Evolutionary conservation across 2,888 invertebrate species (phyloP).

Genomic region (Drosophila eohydei): DNA sequence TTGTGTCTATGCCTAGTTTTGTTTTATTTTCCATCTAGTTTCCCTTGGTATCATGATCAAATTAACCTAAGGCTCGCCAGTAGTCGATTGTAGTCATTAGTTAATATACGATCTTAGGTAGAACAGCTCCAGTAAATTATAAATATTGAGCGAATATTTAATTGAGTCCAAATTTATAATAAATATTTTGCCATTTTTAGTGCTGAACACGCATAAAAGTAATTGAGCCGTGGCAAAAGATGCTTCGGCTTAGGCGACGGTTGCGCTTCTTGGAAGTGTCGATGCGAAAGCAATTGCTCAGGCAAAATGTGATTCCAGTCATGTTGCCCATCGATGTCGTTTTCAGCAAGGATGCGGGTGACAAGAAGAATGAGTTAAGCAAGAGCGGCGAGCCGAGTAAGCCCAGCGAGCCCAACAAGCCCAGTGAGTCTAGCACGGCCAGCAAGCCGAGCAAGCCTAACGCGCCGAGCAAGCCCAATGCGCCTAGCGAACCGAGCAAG

Average conservation of each 20-base stretch:
- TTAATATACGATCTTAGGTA: conserved; percentile 3
- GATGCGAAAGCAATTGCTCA: background rate
- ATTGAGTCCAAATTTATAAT: conserved; percentile 24
- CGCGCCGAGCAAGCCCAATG: background rate
- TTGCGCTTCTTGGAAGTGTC: conserved; percentile 3
- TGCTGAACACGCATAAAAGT: too few species aligned
- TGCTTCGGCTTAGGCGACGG: conserved; percentile 21
- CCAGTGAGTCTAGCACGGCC: background rate
- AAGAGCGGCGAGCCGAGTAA: background rate
- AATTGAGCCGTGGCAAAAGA: conserved; percentile 3
- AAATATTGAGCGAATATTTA: conserved; percentile 4
- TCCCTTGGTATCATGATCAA: background rate
- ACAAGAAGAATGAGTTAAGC: background rate
- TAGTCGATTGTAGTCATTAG: conserved; percentile 2
- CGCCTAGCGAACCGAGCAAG: background rate
- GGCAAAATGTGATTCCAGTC: background rate
- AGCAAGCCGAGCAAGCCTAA: background rate
- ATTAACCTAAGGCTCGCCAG: background rate
- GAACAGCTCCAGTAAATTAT: conserved; percentile 4
- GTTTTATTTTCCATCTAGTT: conserved; percentile 18
- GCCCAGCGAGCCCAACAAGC: background rate
- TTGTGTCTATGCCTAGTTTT: background rate
- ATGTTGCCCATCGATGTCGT: background rate
- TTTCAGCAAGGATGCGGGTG: background rate
- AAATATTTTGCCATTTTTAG: background rate